A percentile compares a stretch with the other conserved stretches of the same genome.
Conservation (phyloP, 2,113 vertebrate species). For the Sceloporus tristichus region DNA sequence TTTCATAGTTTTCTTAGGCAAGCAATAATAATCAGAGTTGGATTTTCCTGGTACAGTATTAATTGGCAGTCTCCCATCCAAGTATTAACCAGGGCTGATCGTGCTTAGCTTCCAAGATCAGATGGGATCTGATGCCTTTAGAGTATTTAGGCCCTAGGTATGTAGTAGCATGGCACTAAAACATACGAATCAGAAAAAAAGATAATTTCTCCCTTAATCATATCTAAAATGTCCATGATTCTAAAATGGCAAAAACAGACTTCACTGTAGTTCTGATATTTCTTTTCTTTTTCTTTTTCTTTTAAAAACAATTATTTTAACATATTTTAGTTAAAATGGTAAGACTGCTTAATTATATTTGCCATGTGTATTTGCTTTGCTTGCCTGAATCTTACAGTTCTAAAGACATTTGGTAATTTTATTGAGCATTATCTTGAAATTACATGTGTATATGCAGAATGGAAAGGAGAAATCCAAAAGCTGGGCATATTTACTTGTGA, state of each 20-base stretch:
- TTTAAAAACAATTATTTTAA: not conserved
- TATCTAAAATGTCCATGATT: not conserved
- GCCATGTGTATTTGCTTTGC: constrained; percentile 33
- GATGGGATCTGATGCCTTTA: too few relatives aligned
- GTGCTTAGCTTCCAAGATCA: too few relatives aligned
- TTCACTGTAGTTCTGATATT: constrained; percentile 12
- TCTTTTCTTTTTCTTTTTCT: not conserved
- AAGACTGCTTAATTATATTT: constrained; percentile 46
- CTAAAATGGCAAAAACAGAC: not conserved
- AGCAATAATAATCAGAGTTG: too few relatives aligned
- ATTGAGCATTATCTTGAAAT: constrained; percentile 40
- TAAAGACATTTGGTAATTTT: constrained; percentile 16
- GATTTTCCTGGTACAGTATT: too few relatives aligned
- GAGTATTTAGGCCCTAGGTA: too few relatives aligned
- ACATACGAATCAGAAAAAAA: not conserved
- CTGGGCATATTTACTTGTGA: constrained; percentile 19
- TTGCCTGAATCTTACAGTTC: constrained; percentile 33
- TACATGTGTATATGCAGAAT: constrained; percentile 5
- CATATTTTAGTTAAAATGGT: constrained; percentile 13
- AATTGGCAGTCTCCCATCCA: too few relatives aligned
- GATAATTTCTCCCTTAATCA: not conserved
- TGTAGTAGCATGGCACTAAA: not conserved
- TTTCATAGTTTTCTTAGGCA: too few relatives aligned
- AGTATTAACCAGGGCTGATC: too few relatives aligned
- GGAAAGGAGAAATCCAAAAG: not conserved